Percentiles rank a stretch among this genome's conserved stretches.
Evolutionary conservation across 2,797 vertebrate genomes (phyloP).

Genomic region (Lepilemur ruficaudatus): DNA sequence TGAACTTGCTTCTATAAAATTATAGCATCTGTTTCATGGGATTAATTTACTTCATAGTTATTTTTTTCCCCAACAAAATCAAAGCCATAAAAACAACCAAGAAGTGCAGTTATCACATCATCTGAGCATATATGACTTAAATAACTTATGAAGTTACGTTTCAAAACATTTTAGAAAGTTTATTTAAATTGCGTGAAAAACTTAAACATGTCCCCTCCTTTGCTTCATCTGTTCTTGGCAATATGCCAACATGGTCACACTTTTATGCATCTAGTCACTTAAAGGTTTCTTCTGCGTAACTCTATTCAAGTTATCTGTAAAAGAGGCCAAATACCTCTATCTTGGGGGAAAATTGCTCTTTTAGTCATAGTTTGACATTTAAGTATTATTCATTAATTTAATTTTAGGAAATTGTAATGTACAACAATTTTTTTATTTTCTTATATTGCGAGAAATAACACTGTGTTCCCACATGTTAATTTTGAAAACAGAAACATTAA

Average conservation of each 20-base stretch:
- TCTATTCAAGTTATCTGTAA: neutral
- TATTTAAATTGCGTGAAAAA: constrained; percentile 23
- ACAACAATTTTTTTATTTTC: neutral
- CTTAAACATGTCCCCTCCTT: neutral
- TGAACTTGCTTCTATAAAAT: neutral
- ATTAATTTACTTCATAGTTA: neutral
- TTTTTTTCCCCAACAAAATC: neutral
- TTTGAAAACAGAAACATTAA: neutral
- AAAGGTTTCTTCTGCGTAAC: neutral
- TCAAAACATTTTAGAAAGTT: constrained; percentile 2
- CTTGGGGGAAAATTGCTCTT: neutral
- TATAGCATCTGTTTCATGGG: neutral
- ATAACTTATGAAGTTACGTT: neutral
- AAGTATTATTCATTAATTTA: neutral
- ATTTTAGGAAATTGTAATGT: neutral
- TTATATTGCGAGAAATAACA: neutral
- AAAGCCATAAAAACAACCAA: neutral
- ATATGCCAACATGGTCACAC: neutral
- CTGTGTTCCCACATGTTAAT: neutral
- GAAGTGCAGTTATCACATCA: neutral
- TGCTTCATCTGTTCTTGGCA: neutral
- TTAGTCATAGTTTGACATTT: neutral
- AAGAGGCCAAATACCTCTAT: neutral
- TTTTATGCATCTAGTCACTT: neutral
- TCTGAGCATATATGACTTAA: neutral